These are phyloP conservation scores for human (Homo sapiens) DNA, from an alignment of 2,113 vertebrate species.

Conservation along the genomic window GRCh38 chr15:65970001-65970500, in stretches of 20 bases:
- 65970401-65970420: background rate
- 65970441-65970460: background rate
- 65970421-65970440: background rate
- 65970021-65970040: background rate
- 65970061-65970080: background rate
- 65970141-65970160: background rate
- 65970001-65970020: fast-evolving
- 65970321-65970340: background rate
- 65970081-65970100: background rate
- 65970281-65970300: background rate
- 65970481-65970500: background rate
- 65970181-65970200: background rate
- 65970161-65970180: background rate
- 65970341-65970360: background rate
- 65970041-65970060: background rate
- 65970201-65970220: background rate
- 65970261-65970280: background rate
- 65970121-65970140: background rate
- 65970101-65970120: background rate
- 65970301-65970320: background rate
- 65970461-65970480: background rate
- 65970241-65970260: background rate
- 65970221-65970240: background rate
- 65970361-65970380: background rate
- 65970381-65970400: background rate